phyloP scores from a whole-genome alignment of 2,888 invertebrate species.

The Aphelenchoides bicaudatus region DNA sequence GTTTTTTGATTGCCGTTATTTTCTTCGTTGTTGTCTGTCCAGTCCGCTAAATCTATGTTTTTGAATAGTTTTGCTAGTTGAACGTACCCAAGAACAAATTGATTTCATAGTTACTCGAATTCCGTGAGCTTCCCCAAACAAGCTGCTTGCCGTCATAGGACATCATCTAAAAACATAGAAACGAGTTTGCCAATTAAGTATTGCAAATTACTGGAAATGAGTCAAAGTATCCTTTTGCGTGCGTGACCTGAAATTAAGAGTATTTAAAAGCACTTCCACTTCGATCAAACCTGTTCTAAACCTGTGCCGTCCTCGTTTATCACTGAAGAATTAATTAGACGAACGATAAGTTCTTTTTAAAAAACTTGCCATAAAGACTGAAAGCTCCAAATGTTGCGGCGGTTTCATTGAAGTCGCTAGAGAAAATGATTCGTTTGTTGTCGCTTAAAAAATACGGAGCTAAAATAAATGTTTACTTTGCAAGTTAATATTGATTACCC shows the following conservation, averaged over 20 bases:
- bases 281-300: slow-evolving; percentile 37
- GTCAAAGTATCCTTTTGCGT: not conserved
- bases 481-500: no score
- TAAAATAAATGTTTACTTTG: no score
- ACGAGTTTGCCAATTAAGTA: slow-evolving; percentile 41
- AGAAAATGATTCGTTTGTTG: slow-evolving; percentile 43
- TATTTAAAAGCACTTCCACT: not conserved
- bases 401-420: slow-evolving; percentile 31
- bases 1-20: not conserved
- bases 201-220: not conserved
- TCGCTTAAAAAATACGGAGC: slow-evolving; percentile 55
- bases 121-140: slow-evolving; percentile 43
- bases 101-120: slow-evolving; percentile 33
- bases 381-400: slow-evolving; percentile 50
- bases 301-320: slow-evolving; percentile 50
- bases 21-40: slow-evolving; percentile 38
- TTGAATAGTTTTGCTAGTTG: no score
- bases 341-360: no score
- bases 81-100: slow-evolving; percentile 55
- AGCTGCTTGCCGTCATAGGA: slow-evolving; percentile 47
- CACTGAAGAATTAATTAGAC: not conserved
- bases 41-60: no score
- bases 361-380: slow-evolving; percentile 43
- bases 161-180: slow-evolving; percentile 53
- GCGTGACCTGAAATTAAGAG: slow-evolving; percentile 8